Conservation (phyloP, 2,113 vertebrate species). For the Onychostoma macrolepis region DNA sequence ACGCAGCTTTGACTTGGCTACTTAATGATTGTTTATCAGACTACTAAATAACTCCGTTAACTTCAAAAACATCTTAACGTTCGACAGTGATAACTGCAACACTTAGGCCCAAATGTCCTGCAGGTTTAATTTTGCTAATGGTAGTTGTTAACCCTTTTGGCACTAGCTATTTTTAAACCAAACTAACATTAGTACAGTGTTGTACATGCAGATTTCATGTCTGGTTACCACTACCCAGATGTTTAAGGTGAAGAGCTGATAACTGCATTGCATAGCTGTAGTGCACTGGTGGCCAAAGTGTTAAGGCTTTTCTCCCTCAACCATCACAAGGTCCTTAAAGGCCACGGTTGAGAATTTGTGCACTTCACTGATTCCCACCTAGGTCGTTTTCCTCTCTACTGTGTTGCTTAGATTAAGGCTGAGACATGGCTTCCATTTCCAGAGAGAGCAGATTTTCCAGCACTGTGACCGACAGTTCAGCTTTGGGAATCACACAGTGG, state of each 20-base stretch:
- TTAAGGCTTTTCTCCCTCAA: background rate
- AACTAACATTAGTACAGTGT: background rate
- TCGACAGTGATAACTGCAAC: background rate
- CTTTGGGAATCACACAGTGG: constrained; percentile 33
- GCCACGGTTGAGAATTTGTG: background rate
- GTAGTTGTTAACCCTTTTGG: background rate
- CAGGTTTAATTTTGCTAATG: background rate
- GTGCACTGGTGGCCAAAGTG: background rate
- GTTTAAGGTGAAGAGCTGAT: background rate
- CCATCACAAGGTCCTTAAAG: background rate
- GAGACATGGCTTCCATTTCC: constrained; percentile 67
- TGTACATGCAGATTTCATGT: background rate
- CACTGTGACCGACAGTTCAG: constrained; percentile 65
- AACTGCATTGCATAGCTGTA: background rate
- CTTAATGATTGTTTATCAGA: background rate
- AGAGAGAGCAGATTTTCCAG: constrained; percentile 68
- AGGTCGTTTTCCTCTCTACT: background rate
- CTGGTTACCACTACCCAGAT: background rate
- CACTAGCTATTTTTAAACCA: background rate
- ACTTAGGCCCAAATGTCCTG: background rate
- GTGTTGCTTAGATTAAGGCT: constrained; percentile 30
- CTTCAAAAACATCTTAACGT: too few species aligned
- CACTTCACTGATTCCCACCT: constrained; percentile 3
- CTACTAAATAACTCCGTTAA: background rate
- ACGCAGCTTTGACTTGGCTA: background rate